Conservation (phyloP, 2,797 vertebrate species). For the Macropodus opercularis region DNA sequence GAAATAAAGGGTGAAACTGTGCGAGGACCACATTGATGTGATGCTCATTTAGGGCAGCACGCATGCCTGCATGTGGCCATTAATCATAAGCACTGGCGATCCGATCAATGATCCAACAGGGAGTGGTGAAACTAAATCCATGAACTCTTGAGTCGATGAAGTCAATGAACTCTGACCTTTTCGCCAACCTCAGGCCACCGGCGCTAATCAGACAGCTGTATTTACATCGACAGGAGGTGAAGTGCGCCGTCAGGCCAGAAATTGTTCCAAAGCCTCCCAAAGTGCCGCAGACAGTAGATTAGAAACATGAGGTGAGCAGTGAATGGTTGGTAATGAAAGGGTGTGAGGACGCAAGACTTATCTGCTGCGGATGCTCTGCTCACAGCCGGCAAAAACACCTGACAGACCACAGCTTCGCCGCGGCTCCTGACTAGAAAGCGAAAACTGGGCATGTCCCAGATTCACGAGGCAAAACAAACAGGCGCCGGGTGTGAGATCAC, state of each 20-base stretch:
- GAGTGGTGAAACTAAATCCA: slow-evolving; percentile 69
- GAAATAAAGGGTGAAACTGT: slow-evolving; percentile 4
- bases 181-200: slow-evolving; percentile 41
- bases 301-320: slow-evolving; percentile 2
- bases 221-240: slow-evolving; percentile 16
- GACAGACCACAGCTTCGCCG: slow-evolving; percentile 56
- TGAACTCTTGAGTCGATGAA: slow-evolving; percentile 61
- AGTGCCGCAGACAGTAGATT: slow-evolving; percentile 32
- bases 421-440: slow-evolving; percentile 46
- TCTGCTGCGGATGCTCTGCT: slow-evolving; percentile 56
- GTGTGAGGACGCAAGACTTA: slow-evolving; percentile 57
- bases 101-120: slow-evolving; percentile 65
- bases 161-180: slow-evolving; percentile 72
- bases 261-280: slow-evolving; percentile 3
- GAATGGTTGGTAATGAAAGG: slow-evolving; percentile 28
- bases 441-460: slow-evolving; percentile 10
- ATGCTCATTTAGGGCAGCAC: slow-evolving; percentile 28
- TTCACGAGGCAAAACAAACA: slow-evolving; percentile 50
- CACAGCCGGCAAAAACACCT: slow-evolving; percentile 62
- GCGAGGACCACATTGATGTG: slow-evolving; percentile 19
- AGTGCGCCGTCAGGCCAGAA: neutral
- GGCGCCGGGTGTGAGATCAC: slow-evolving; percentile 38
- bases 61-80: slow-evolving; percentile 45
- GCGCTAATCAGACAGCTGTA: slow-evolving; percentile 58
- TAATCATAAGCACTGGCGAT: slow-evolving; percentile 65